phyloP scores from a whole-genome alignment of 2,113 vertebrate genomes.

The Cephalophus harveyi region DNA sequence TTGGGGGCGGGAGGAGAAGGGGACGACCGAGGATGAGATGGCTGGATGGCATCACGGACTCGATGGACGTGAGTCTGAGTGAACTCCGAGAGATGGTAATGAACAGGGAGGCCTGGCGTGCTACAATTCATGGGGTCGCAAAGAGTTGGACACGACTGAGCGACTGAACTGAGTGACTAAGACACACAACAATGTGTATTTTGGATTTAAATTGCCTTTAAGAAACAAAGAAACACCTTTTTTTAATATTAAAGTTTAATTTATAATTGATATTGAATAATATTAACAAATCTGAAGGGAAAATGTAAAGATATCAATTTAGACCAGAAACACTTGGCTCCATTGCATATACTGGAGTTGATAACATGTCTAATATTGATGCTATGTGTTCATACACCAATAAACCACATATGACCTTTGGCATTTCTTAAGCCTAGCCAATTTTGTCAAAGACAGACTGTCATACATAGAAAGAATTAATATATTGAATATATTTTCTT shows the following conservation, averaged over 20 bases:
- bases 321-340: background rate
- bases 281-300: background rate
- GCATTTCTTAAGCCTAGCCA: background rate
- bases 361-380: background rate
- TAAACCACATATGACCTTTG: background rate
- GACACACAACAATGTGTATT: background rate
- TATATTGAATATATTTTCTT: background rate
- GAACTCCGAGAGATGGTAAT: too few species aligned
- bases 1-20: too few species aligned
- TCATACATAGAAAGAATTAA: background rate
- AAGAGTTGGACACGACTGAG: too few species aligned
- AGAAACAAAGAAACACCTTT: background rate
- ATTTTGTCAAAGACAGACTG: background rate
- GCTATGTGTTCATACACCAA: background rate
- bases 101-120: too few species aligned
- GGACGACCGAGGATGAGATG: too few species aligned
- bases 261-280: background rate
- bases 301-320: background rate
- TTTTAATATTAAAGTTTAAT: background rate
- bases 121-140: too few species aligned
- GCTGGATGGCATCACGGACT: too few species aligned
- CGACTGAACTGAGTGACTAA: background rate
- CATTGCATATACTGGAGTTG: fast-evolving
- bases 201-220: background rate
- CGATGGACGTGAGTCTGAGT: too few species aligned